Evolutionary conservation across 2,888 invertebrate genomes (phyloP), one percentile per base, ranked within the genome.

Genomic region (Lycocerus yunnanus): DNA sequence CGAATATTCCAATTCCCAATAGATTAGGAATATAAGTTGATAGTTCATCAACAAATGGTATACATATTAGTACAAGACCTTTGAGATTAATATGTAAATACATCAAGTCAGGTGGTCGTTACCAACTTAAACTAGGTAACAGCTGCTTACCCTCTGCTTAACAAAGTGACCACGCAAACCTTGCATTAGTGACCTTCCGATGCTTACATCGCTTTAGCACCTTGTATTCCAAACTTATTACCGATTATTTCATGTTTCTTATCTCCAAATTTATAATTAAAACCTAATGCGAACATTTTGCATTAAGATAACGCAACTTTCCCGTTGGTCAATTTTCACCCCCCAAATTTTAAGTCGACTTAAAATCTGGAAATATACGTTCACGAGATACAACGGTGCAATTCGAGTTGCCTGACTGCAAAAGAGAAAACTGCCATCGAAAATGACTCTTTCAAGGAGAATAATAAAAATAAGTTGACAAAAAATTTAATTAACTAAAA

Each of bases 71-170:
- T 77, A 81, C 82, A 80, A 76, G 80, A 78, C 78, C 80, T 81
- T 81, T 75, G 80, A 80, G 82, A 82, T 82, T 82, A 82, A 81
- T 80, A 81, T 81, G 81, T 78, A 80, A 81, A 81, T 81, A 78
- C 65, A 58, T 72, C 43, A 43, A 69, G 72, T 75, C 75, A 75
- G 75, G 74, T 75, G 75, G 71, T 74, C 77, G 73, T 73, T 73
- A 71, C 69, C 68, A 72, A 63, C 43, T 27, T 63, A 70, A 60
- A 68, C 68, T 68, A 69, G 73, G 74, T 72, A 74, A 74, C 79
- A 78, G 80, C 80, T 78, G 80, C 75, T 77, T 77, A 72, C 72
- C 79, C 78, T 79, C 77, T 78, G 69, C 69, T 71, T 58, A 70
- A 60, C 63, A 72, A 58, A 73, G 69, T 63, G 20, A 61, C 81